Conservation (phyloP, 53 echinoderm and acorn worm species). For the Glandiceps talaboti region DNA sequence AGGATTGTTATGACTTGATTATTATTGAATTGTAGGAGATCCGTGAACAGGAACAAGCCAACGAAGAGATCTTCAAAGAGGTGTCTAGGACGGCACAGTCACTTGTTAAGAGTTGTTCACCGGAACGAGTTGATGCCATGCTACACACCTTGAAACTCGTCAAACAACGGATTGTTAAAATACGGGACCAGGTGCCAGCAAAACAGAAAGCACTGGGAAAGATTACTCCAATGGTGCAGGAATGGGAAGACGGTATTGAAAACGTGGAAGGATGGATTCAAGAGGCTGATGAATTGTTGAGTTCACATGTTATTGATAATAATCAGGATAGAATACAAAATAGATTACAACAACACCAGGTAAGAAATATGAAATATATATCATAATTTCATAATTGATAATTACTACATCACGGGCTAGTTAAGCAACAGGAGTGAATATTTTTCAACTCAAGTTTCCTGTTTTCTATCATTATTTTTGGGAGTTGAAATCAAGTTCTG, state of each 20-base stretch:
- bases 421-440: too few relatives aligned
- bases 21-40: too few relatives aligned
- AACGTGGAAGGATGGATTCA: slow-evolving; percentile 52
- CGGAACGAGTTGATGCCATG: slow-evolving; percentile 49
- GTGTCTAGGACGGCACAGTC: slow-evolving; percentile 60
- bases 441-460: neutral
- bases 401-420: too few relatives aligned
- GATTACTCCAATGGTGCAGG: slow-evolving; percentile 20
- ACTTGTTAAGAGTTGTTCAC: slow-evolving; percentile 38
- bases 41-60: slow-evolving; percentile 45
- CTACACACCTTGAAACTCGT: slow-evolving; percentile 42
- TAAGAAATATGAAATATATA: slow-evolving; percentile 9
- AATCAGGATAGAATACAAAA: slow-evolving; percentile 5
- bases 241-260: slow-evolving; percentile 50
- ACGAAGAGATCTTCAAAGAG: slow-evolving; percentile 72
- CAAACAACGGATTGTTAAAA: slow-evolving; percentile 47
- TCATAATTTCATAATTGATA: neutral
- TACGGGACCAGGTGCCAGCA: slow-evolving; percentile 39
- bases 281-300: slow-evolving; percentile 47
- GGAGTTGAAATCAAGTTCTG: too few relatives aligned
- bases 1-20: too few relatives aligned
- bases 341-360: slow-evolving; percentile 47
- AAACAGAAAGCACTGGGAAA: slow-evolving; percentile 29
- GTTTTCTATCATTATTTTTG: neutral
- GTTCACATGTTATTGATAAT: slow-evolving; percentile 17